phyloP scores from a whole-genome alignment of 2,113 vertebrate genomes.

The Xenopus laevis region DNA sequence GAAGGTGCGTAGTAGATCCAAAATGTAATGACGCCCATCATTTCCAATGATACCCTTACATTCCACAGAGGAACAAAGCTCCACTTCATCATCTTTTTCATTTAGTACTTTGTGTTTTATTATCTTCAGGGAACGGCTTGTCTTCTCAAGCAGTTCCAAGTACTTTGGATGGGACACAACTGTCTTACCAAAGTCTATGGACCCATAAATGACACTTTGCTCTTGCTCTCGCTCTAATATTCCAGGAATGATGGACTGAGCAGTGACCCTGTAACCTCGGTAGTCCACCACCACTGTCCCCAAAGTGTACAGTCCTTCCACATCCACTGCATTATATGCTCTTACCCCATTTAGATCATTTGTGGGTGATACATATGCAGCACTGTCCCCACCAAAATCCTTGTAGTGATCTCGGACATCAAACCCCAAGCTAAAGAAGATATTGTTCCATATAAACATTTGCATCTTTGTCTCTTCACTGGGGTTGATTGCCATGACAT shows the following conservation, averaged over 20 bases:
- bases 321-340: conserved; percentile 90
- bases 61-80: conserved; percentile 94
- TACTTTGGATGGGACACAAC: conserved; percentile 92
- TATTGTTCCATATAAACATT: conserved; percentile 99
- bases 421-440: conserved; percentile 98
- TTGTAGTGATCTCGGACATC: conserved; percentile 96
- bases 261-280: conserved; percentile 92
- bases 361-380: conserved; percentile 89
- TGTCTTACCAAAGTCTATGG: conserved; percentile 98
- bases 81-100: conserved; percentile 82
- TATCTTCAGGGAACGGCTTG: conserved; percentile 90
- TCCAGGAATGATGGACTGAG: conserved; percentile 98
- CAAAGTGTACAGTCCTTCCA: conserved; percentile 92
- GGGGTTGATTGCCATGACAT: conserved; percentile 98
- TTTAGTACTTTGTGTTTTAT: conserved; percentile 88
- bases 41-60: conserved; percentile 98
- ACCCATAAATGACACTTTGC: conserved; percentile 97
- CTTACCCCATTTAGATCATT: conserved; percentile 94
- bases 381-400: conserved; percentile 92
- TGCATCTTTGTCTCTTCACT: conserved; percentile 98
- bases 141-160: conserved; percentile 92
- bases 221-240: conserved; percentile 97
- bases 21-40: conserved; percentile 91
- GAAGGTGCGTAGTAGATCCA: conserved; percentile 94
- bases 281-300: conserved; percentile 97